Percentiles rank a stretch among this genome's conserved stretches.
phyloP scores from a whole-genome alignment of 2,797 vertebrate genomes.

The Myripristis jacobus region DNA sequence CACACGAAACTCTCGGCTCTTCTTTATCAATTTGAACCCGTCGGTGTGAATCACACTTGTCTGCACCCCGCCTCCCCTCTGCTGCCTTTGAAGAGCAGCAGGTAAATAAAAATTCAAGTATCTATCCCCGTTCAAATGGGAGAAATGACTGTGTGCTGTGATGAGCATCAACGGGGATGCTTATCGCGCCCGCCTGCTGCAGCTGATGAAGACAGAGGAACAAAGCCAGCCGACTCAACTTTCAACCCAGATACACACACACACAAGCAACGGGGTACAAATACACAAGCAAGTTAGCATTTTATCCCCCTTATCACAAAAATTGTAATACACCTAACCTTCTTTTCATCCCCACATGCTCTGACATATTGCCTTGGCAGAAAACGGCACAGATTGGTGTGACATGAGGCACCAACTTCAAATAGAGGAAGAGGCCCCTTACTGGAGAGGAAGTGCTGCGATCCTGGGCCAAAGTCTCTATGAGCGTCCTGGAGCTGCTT shows the following conservation, averaged over 20 bases:
- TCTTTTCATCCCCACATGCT: conserved; percentile 5
- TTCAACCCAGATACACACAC: conserved; percentile 58
- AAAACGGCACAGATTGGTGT: conserved; percentile 37
- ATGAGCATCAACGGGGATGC: conserved; percentile 47
- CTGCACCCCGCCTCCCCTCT: conserved; percentile 20
- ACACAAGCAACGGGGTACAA: conserved; percentile 10
- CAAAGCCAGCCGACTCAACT: conserved; percentile 55
- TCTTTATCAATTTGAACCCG: conserved; percentile 55
- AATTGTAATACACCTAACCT: conserved; percentile 32
- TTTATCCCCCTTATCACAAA: conserved; percentile 19
- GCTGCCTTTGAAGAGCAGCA: conserved; percentile 64
- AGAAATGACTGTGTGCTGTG: conserved; percentile 37
- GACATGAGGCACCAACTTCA: conserved; percentile 55
- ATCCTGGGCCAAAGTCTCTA: conserved; percentile 96
- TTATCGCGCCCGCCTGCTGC: conserved; percentile 32
- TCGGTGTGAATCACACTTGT: conserved; percentile 47
- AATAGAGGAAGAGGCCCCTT: conserved; percentile 72
- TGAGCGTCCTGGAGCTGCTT: conserved; percentile 98
- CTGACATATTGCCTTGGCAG: conserved; percentile 32
- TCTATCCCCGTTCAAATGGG: conserved; percentile 52
- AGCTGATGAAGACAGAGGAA: conserved; percentile 51
- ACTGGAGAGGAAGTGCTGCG: conserved; percentile 98
- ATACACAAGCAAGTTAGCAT: background rate
- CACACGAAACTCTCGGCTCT: conserved; percentile 28
- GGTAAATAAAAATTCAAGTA: conserved; percentile 62